phyloP scores from a whole-genome alignment of 2,888 invertebrate genomes.

The Erynnis tages region DNA sequence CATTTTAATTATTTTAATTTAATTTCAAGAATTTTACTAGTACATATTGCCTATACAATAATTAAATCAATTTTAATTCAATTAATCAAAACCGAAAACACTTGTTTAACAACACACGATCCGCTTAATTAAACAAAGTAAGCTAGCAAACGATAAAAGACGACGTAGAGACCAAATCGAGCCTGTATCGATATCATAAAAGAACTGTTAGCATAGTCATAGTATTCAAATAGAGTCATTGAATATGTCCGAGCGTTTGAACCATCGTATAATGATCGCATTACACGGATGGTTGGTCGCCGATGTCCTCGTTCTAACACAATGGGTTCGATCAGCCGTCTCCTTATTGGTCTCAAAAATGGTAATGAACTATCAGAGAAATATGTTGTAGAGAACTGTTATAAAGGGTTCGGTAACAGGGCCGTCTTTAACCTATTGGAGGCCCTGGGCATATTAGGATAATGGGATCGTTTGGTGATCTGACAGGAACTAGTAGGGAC shows the following conservation, averaged over 20 bases:
- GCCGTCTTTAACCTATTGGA: too few relatives aligned
- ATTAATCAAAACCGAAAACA: too few relatives aligned
- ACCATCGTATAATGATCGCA: slow-evolving; percentile 42
- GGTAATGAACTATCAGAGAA: slow-evolving; percentile 7
- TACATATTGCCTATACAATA: too few relatives aligned
- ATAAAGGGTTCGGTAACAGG: too few relatives aligned
- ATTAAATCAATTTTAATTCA: too few relatives aligned
- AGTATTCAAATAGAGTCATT: slow-evolving; percentile 55
- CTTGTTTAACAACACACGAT: too few relatives aligned
- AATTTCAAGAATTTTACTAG: too few relatives aligned
- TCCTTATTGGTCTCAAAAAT: slow-evolving; percentile 39
- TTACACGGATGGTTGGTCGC: slow-evolving; percentile 57
- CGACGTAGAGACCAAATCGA: neutral
- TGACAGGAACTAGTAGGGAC: too few relatives aligned
- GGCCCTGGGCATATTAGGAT: too few relatives aligned
- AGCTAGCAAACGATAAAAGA: neutral
- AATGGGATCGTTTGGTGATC: too few relatives aligned
- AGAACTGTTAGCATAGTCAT: slow-evolving; percentile 24
- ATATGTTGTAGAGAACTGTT: neutral
- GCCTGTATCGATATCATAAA: slow-evolving; percentile 9
- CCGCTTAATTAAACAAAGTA: slow-evolving; percentile 1
- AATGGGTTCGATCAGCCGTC: slow-evolving; percentile 50
- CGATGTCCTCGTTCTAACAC: slow-evolving; percentile 48
- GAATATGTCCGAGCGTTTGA: slow-evolving; percentile 39
- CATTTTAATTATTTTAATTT: too few relatives aligned